Evolutionary conservation across 2,888 invertebrate species (phyloP).

Genomic region (Cheilosia vulpina): DNA sequence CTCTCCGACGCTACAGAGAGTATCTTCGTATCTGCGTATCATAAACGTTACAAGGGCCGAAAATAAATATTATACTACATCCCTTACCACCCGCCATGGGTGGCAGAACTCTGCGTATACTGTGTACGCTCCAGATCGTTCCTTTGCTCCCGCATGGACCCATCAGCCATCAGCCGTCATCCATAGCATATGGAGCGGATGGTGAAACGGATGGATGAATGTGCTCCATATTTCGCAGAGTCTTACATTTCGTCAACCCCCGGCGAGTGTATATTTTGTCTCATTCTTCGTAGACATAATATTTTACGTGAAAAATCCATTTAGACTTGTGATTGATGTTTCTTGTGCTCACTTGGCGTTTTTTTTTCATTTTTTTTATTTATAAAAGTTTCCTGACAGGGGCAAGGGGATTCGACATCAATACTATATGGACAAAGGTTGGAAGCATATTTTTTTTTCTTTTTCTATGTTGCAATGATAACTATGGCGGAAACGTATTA

Average conservation of each 20-base stretch:
- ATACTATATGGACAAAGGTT: not conserved
- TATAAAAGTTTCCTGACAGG: not conserved
- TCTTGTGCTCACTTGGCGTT: constrained; percentile 66
- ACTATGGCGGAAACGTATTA: too few species aligned
- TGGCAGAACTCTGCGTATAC: constrained; percentile 23
- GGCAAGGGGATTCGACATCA: not conserved
- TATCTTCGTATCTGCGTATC: constrained; percentile 60
- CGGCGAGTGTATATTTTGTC: constrained; percentile 46
- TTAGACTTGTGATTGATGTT: constrained; percentile 78
- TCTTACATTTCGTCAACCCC: constrained; percentile 72
- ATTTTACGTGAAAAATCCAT: constrained; percentile 77
- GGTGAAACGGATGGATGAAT: constrained; percentile 63
- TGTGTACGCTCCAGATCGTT: constrained; percentile 44
- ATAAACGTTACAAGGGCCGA: constrained; percentile 69
- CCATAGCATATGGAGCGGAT: constrained; percentile 51
- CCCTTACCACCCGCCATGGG: constrained; percentile 28
- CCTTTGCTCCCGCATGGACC: constrained; percentile 28
- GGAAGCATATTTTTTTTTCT: not conserved
- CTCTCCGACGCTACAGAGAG: constrained; percentile 24
- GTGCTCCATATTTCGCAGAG: constrained; percentile 69
- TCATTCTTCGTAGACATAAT: constrained; percentile 61
- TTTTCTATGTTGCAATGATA: too few species aligned
- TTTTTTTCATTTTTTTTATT: not conserved
- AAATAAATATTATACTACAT: constrained; percentile 67
- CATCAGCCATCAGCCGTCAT: not conserved